Conservation (phyloP, 2,797 vertebrate species). For the Echiichthys vipera region DNA sequence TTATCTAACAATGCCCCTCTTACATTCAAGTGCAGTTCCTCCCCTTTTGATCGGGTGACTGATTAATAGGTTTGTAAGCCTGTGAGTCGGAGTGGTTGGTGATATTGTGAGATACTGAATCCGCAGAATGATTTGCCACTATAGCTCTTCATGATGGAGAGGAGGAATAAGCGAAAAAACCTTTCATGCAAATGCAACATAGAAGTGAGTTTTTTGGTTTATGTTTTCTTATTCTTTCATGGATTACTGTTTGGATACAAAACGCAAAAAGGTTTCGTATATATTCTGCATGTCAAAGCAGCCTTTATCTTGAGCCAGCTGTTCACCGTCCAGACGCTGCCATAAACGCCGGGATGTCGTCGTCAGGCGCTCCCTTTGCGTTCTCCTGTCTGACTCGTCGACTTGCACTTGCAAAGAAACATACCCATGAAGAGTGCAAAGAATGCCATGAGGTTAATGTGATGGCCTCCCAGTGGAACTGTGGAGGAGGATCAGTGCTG, state of each 20-base stretch:
- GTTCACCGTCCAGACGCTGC: constrained; percentile 55
- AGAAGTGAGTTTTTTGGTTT: constrained; percentile 87
- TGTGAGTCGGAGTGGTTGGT: constrained; percentile 77
- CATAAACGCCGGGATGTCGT: constrained; percentile 39
- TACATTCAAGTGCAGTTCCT: constrained; percentile 86
- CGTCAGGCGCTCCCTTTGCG: constrained; percentile 33
- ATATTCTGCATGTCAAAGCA: constrained; percentile 75
- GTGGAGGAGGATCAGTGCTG: constrained; percentile 82
- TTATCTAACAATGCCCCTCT: constrained; percentile 80
- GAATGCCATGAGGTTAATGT: constrained; percentile 89
- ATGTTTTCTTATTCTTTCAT: constrained; percentile 84
- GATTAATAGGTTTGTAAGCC: constrained; percentile 75
- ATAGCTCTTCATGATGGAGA: constrained; percentile 73
- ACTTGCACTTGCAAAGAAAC: constrained; percentile 79
- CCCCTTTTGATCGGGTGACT: constrained; percentile 81
- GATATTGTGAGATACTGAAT: constrained; percentile 70
- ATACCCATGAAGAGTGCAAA: constrained; percentile 89
- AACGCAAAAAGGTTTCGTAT: constrained; percentile 79
- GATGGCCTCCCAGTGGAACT: constrained; percentile 83
- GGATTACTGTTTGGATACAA: constrained; percentile 77
- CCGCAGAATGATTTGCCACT: constrained; percentile 72
- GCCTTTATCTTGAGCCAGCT: constrained; percentile 64
- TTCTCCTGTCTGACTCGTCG: constrained; percentile 51
- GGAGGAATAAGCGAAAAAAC: constrained; percentile 81
- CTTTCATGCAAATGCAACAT: constrained; percentile 87